phyloP scores from a whole-genome alignment of 92 coral and sea anemone genomes.

The Isaurus tuberculatus region DNA sequence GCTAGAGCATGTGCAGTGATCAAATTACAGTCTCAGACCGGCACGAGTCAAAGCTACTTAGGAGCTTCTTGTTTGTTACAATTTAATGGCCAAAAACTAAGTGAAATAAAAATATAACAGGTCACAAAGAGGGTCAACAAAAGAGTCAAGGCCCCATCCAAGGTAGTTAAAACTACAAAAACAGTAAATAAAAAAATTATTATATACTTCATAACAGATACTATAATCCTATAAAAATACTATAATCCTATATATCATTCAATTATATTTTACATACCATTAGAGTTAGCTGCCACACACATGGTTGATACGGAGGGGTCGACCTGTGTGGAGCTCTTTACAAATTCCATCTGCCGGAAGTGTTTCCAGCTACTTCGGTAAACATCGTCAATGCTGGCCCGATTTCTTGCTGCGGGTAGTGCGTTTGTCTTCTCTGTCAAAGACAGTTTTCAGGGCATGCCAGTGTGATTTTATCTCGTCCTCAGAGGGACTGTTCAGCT shows the following conservation, averaged over 20 bases:
- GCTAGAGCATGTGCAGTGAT: no score
- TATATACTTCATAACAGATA: background rate
- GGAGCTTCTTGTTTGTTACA: background rate
- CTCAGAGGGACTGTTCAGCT: constrained; percentile 6
- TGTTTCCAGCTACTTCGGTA: constrained; percentile 51
- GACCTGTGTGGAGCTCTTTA: constrained; percentile 35
- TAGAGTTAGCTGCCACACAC: background rate
- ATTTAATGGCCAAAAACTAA: background rate
- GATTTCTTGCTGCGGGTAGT: constrained; percentile 61
- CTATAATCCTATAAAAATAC: background rate
- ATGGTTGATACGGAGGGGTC: constrained; percentile 43
- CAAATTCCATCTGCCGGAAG: constrained; percentile 34
- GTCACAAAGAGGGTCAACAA: background rate
- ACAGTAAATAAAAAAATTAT: background rate
- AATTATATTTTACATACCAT: background rate
- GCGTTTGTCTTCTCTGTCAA: constrained; percentile 56
- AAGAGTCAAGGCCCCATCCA: background rate
- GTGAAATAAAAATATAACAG: background rate
- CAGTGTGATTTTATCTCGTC: constrained; percentile 64
- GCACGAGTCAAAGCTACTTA: no score
- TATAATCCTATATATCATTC: background rate
- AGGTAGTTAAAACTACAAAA: background rate
- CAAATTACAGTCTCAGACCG: no score
- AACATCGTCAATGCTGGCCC: constrained; percentile 45
- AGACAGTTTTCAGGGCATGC: constrained; percentile 57